These are phyloP conservation scores for Agrochola litura DNA, from an alignment of 2,888 invertebrate genomes.

Conservation along the genomic window DNA sequence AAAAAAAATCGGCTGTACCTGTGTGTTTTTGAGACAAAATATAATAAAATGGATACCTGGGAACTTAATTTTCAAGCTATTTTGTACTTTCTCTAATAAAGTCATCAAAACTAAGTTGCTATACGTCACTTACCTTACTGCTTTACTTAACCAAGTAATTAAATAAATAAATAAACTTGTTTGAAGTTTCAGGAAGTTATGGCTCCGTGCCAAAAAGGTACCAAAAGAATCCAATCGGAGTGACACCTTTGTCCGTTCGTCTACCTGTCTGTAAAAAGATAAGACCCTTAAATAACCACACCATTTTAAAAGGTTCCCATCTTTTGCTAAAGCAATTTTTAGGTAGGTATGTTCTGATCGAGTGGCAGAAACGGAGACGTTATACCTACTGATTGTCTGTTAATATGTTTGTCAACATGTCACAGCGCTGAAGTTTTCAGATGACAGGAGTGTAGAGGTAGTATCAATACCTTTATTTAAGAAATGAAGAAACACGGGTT, in stretches of 20 bases:
- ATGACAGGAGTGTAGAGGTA: not conserved
- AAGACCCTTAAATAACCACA: conserved; percentile 13
- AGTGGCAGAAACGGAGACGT: conserved; percentile 13
- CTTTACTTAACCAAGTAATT: not conserved
- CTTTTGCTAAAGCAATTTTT: conserved; percentile 28
- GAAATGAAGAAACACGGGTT: not conserved
- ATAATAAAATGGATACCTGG: too few relatives aligned
- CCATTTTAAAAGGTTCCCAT: conserved; percentile 25
- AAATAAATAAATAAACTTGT: not conserved
- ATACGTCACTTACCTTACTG: not conserved
- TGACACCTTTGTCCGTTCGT: conserved; percentile 34
- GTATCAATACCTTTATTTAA: not conserved
- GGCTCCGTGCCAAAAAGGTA: conserved; percentile 21
- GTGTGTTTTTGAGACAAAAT: too few relatives aligned
- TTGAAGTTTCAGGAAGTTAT: not conserved
- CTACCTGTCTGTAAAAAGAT: conserved; percentile 33
- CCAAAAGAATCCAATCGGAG: not conserved
- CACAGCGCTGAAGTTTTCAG: not conserved
- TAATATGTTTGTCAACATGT: not conserved
- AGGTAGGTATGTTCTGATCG: not conserved
- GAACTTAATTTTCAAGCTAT: not conserved
- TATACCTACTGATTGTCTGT: not conserved
- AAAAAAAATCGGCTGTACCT: too few relatives aligned
- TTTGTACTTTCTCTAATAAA: not conserved
- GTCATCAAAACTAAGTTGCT: not conserved